These are phyloP conservation scores for Sminthurinus aureus DNA, from an alignment of 2,888 invertebrate species.

Conservation along the genomic window DNA sequence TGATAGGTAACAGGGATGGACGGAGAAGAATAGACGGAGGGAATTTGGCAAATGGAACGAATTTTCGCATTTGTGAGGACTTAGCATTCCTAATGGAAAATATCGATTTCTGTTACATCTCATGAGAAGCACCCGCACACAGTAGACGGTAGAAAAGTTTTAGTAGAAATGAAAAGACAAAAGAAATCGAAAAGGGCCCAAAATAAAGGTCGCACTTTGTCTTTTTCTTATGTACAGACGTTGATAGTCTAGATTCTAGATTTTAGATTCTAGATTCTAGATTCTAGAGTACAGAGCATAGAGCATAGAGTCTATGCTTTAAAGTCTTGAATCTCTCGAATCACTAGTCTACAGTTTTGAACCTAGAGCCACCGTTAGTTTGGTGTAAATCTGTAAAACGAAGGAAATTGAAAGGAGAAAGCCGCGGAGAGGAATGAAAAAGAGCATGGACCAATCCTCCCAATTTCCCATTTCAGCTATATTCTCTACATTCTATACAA, in stretches of 20 bases:
- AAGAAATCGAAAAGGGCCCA: too few species aligned
- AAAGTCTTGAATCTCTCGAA: neutral
- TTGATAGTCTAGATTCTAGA: neutral
- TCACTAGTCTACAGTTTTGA: neutral
- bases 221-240: too few species aligned
- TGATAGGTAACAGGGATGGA: conserved; percentile 38
- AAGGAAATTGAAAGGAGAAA: conserved; percentile 53
- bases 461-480: conserved; percentile 8
- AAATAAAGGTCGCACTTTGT: too few species aligned
- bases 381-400: conserved; percentile 55
- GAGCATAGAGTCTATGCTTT: too few species aligned
- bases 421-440: conserved; percentile 51
- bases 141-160: conserved; percentile 22
- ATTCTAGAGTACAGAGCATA: neutral
- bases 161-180: too few species aligned
- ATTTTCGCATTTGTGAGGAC: conserved; percentile 47
- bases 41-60: conserved; percentile 45
- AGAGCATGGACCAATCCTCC: conserved; percentile 43
- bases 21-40: conserved; percentile 17
- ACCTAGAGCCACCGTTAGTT: conserved; percentile 24
- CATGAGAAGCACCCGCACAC: neutral
- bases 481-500: conserved; percentile 14
- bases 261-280: neutral
- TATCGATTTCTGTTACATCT: conserved; percentile 35
- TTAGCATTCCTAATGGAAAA: conserved; percentile 46